Evolutionary conservation across 2,113 vertebrate genomes (phyloP).

Genomic region (Hiodon tergisus): DNA sequence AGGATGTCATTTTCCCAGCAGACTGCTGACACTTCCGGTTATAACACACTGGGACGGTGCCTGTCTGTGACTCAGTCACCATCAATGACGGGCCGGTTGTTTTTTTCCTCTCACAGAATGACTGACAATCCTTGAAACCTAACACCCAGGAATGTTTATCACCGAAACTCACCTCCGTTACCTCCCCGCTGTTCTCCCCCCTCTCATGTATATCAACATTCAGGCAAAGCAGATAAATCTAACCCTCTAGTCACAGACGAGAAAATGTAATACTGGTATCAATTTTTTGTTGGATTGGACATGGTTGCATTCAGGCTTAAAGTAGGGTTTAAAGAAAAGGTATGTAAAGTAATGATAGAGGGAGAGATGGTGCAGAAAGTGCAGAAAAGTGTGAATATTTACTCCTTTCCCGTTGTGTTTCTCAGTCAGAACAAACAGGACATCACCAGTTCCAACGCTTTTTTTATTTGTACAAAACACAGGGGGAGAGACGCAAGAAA

Average conservation of each 20-base stretch:
- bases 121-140: constrained; percentile 16
- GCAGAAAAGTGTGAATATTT: too few relatives aligned
- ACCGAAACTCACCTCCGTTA: constrained; percentile 15
- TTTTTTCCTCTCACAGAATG: background rate
- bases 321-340: too few relatives aligned
- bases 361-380: too few relatives aligned
- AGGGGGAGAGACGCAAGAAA: background rate
- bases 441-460: too few relatives aligned
- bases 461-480: background rate
- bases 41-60: background rate
- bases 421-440: too few relatives aligned
- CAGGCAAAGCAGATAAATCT: background rate
- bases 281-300: too few relatives aligned
- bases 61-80: background rate
- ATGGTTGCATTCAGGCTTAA: too few relatives aligned
- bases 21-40: background rate
- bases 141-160: background rate
- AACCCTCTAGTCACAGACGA: background rate
- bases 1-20: background rate
- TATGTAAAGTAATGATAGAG: too few relatives aligned
- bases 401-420: too few relatives aligned
- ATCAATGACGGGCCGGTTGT: background rate
- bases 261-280: too few relatives aligned
- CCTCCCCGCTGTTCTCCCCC: background rate
- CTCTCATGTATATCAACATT: background rate